Conservation (phyloP, 2,888 invertebrate species). For the Rhodophaea formosa region DNA sequence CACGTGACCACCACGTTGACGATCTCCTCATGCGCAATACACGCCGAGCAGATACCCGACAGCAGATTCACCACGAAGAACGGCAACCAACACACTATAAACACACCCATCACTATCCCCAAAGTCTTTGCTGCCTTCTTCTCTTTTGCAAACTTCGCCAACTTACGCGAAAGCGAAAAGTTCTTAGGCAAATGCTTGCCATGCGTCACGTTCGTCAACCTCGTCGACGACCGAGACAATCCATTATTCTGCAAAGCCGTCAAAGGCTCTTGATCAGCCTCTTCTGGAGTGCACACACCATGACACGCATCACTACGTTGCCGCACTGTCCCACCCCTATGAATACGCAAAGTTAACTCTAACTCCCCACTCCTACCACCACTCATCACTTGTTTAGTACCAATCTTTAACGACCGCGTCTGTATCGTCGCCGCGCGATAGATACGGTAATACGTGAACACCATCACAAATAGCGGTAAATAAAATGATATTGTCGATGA, state of each 20-base stretch:
- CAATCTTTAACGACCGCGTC: slow-evolving; percentile 93
- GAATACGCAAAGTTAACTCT: slow-evolving; percentile 94
- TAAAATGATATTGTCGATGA: slow-evolving; percentile 99
- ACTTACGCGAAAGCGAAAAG: slow-evolving; percentile 94
- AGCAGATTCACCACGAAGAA: slow-evolving; percentile 97
- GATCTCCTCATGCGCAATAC: slow-evolving; percentile 93
- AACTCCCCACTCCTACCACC: slow-evolving; percentile 87
- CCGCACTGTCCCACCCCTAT: slow-evolving; percentile 91
- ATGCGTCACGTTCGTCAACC: slow-evolving; percentile 82
- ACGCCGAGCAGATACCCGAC: slow-evolving; percentile 93
- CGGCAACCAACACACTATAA: slow-evolving; percentile 98
- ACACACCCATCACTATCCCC: slow-evolving; percentile 98
- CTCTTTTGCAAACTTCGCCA: slow-evolving; percentile 97
- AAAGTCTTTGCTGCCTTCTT: slow-evolving; percentile 98
- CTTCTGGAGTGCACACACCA: slow-evolving; percentile 84
- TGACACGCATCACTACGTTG: slow-evolving; percentile 79
- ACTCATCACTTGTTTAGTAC: slow-evolving; percentile 93
- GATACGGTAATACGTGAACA: slow-evolving; percentile 98
- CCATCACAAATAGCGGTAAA: slow-evolving; percentile 97
- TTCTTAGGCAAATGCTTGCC: slow-evolving; percentile 89
- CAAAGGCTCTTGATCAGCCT: slow-evolving; percentile 86
- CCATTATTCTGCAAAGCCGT: slow-evolving; percentile 90
- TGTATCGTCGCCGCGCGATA: slow-evolving; percentile 96
- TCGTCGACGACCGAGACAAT: slow-evolving; percentile 85
- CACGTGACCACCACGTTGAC: slow-evolving; percentile 94